Evolutionary conservation across 2,113 vertebrate genomes (phyloP).

Genomic region (Brevimyrus niger): DNA sequence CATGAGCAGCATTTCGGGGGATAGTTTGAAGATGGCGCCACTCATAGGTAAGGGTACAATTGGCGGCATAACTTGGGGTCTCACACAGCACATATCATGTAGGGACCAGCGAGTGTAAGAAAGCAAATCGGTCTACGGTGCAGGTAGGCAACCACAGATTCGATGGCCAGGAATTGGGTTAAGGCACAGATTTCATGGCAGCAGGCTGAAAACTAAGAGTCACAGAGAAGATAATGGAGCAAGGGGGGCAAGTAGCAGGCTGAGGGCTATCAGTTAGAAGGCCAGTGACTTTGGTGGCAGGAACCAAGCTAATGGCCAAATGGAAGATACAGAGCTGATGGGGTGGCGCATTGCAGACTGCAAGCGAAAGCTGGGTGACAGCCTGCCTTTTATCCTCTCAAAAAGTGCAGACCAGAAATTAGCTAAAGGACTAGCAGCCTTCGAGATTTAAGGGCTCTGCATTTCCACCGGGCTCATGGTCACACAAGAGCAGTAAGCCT

Average conservation of each 20-base stretch:
- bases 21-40: not conserved
- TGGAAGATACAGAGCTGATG: not conserved
- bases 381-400: constrained; percentile 1
- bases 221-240: not conserved
- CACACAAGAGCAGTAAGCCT: not conserved
- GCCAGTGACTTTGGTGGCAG: not conserved
- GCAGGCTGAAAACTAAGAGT: not conserved
- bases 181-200: not conserved
- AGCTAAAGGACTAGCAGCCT: not conserved
- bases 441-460: not conserved
- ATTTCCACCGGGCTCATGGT: not conserved
- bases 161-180: not conserved
- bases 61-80: not conserved
- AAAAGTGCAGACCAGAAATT: not conserved
- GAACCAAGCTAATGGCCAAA: not conserved
- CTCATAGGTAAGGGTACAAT: not conserved
- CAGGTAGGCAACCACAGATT: not conserved
- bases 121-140: not conserved
- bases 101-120: not conserved
- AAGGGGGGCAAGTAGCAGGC: not conserved
- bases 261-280: not conserved
- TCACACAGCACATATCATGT: not conserved
- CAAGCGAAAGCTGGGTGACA: not conserved
- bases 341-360: not conserved
- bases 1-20: not conserved